Evolutionary conservation across 2,113 vertebrate species (phyloP), one percentile per base, ranked within the genome.

Genomic region (Orthonyx spaldingii): DNA sequence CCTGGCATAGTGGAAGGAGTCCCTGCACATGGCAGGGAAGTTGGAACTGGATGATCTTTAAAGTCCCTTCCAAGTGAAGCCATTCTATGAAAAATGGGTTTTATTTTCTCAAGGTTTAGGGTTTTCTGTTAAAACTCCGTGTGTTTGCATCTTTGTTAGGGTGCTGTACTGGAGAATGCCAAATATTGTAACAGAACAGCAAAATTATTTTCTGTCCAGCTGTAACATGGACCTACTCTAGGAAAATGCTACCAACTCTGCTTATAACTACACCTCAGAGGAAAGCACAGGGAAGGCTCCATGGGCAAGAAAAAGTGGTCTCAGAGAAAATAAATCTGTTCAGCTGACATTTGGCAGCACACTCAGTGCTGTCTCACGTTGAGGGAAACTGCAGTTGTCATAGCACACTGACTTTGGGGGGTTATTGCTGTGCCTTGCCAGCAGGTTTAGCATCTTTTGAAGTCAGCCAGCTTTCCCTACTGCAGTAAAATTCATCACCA

Each of bases 401-500:
- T n/a, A 83, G 84, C 81, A 71, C 11, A 14, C 57, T 72, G 87
- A 82, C 85, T 75, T 66, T 4, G 3, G 86, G 75, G 78, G 75
- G n/a, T 77, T 70, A 59, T 83, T 94, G 76, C 69, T 80, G 1
- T 63, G 78, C 82, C 47, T 85, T 93, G 70, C 82, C 87, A 94
- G 87, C 49, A 96, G 93, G 71, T 96, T 91, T 53, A 71, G 76
- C 52, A 85, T 49, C 87, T 87, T 92, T 90, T 95, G 39, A 92
- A 95, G 85, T 72, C 88, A 84, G 28, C 5, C 78, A 84, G 49
- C 70, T 90, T 92, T 70, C 71, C 64, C 65, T 84, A 78, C 75
- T 17, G 88, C 35, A 91, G 81, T 6, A 66, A 96, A 96, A 96
- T 96, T 75, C 77, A 94, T 82, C 95, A 91, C 61, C 83, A 66